Conservation (phyloP, 1,140 invertebrate genomes). For the Aethina tumida region DNA sequence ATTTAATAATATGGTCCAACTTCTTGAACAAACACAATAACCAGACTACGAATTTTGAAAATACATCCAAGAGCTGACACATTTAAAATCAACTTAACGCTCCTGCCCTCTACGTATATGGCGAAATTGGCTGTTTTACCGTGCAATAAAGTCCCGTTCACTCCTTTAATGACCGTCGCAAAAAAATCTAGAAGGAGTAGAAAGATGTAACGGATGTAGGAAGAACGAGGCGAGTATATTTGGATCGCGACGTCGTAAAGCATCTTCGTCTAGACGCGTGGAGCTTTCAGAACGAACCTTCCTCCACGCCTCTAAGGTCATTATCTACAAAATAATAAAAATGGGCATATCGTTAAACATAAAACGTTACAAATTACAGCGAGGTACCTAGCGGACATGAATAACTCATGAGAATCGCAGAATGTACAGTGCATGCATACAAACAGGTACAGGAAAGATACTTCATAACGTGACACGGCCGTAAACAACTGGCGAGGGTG, state of each 20-base stretch:
- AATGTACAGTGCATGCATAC: slow-evolving; percentile 28
- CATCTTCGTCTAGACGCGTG: slow-evolving; percentile 6
- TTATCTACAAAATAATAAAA: slow-evolving; percentile 29
- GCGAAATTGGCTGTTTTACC: too few species aligned
- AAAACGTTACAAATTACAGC: slow-evolving; percentile 34
- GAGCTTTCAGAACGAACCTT: not conserved
- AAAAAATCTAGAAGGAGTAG: too few species aligned
- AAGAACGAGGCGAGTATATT: too few species aligned
- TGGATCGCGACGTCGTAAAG: slow-evolving; percentile 1
- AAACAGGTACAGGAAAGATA: slow-evolving; percentile 29
- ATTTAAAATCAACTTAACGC: too few species aligned
- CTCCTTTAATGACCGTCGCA: too few species aligned
- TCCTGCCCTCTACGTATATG: too few species aligned
- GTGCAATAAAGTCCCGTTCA: too few species aligned
- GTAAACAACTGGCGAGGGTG: slow-evolving; percentile 25
- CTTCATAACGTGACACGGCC: slow-evolving; percentile 25
- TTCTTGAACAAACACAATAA: too few species aligned
- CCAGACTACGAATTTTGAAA: too few species aligned
- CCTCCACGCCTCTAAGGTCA: slow-evolving; percentile 17
- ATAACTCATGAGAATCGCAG: slow-evolving; percentile 30
- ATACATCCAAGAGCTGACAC: too few species aligned
- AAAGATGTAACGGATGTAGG: too few species aligned
- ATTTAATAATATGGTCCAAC: too few species aligned
- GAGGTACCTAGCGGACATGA: slow-evolving; percentile 23
- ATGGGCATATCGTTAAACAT: slow-evolving; percentile 29